These are phyloP conservation scores for Hypotaenidia philippensis DNA, from an alignment of 2,797 vertebrate species.

Conservation along the genomic window DNA sequence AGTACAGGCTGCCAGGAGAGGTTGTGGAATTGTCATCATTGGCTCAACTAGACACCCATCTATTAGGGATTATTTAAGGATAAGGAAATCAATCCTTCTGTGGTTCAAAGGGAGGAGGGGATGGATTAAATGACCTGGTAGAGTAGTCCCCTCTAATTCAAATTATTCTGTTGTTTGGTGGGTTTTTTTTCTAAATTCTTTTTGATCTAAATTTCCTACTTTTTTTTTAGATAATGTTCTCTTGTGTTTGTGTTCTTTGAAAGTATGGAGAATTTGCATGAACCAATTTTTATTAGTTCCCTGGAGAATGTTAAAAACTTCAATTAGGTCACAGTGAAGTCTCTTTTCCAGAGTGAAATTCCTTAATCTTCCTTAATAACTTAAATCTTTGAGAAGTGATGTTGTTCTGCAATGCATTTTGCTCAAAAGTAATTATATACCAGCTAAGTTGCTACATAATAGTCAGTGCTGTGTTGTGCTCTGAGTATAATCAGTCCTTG, in stretches of 20 bases:
- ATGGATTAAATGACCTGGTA: slow-evolving; percentile 38
- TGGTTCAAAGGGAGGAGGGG: slow-evolving; percentile 5
- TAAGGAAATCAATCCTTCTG: slow-evolving; percentile 56
- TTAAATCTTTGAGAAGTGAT: slow-evolving; percentile 74
- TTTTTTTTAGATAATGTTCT: slow-evolving; percentile 59
- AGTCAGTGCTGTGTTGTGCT: slow-evolving; percentile 49
- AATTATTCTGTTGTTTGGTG: not conserved
- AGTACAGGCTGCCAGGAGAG: slow-evolving; percentile 43
- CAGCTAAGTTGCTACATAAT: slow-evolving; percentile 60
- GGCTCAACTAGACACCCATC: slow-evolving; percentile 52
- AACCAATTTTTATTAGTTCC: slow-evolving; percentile 76
- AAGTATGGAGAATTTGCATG: slow-evolving; percentile 73
- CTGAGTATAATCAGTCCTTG: slow-evolving; percentile 32
- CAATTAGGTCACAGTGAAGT: slow-evolving; percentile 77
- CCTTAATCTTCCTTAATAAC: slow-evolving; percentile 79
- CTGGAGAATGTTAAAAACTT: slow-evolving; percentile 75
- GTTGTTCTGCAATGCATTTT: slow-evolving; percentile 71
- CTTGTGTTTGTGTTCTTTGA: slow-evolving; percentile 61
- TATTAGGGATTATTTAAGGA: slow-evolving; percentile 71
- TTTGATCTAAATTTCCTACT: slow-evolving; percentile 64
- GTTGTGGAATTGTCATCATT: slow-evolving; percentile 68
- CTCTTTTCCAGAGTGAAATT: slow-evolving; percentile 78
- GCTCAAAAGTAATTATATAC: slow-evolving; percentile 75
- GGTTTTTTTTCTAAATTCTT: slow-evolving; percentile 40
- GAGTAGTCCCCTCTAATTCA: slow-evolving; percentile 21